Evolutionary conservation across 2,797 vertebrate genomes (phyloP).

Genomic region (Champsocephalus gunnari): DNA sequence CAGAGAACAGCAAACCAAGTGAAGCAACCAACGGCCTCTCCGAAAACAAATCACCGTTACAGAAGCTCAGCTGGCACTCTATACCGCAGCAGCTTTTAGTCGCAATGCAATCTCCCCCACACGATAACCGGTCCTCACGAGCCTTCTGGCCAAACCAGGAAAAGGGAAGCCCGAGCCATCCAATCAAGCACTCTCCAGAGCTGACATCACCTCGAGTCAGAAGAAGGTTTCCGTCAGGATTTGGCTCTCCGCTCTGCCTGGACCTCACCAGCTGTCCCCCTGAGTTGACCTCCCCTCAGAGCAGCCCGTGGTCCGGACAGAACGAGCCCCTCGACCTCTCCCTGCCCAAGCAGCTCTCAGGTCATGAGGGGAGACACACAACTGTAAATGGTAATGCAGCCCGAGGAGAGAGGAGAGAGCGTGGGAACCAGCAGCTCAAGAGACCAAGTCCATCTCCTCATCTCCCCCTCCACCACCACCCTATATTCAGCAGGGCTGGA

Average conservation of each 20-base stretch:
- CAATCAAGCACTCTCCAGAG: conserved; percentile 58
- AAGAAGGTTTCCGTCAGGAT: conserved; percentile 69
- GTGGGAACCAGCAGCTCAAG: conserved; percentile 48
- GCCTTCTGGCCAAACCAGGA: conserved; percentile 74
- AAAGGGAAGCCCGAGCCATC: conserved; percentile 68
- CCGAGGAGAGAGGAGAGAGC: conserved; percentile 64
- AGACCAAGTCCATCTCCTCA: conserved; percentile 69
- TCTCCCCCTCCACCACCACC: conserved; percentile 65
- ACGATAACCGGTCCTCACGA: conserved; percentile 56
- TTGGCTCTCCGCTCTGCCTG: conserved; percentile 71
- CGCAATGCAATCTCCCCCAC: conserved; percentile 76
- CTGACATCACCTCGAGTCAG: conserved; percentile 68
- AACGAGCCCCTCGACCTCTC: conserved; percentile 86
- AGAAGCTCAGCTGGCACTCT: conserved; percentile 78
- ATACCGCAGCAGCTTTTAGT: conserved; percentile 80
- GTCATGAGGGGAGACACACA: conserved; percentile 46
- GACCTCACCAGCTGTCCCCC: conserved; percentile 70
- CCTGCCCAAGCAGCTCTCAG: conserved; percentile 76
- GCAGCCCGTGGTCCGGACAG: conserved; percentile 71
- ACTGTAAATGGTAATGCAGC: conserved; percentile 64
- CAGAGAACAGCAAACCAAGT: conserved; percentile 61
- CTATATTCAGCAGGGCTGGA: conserved; percentile 53
- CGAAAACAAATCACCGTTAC: conserved; percentile 73
- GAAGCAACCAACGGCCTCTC: conserved; percentile 68
- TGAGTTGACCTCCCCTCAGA: conserved; percentile 61